Base-by-base conservation (phyloP, 2,113 vertebrate genomes). In the Spilogale gracilis region DNA sequence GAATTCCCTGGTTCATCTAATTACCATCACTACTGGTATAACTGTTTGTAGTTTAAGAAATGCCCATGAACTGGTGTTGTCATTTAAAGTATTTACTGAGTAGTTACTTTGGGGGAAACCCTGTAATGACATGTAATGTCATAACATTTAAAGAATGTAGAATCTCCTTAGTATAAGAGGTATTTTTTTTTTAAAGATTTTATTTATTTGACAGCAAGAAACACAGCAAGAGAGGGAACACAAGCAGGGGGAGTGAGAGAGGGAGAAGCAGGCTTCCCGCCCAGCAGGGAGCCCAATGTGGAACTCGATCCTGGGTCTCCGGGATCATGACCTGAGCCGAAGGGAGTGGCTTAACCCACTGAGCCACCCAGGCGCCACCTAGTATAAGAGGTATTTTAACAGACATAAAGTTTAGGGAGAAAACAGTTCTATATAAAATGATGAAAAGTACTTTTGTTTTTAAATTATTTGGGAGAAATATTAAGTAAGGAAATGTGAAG, bases 111-210 rank as follows among this genome's bases (percentile, higher is more conserved):
- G 27, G 38, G 16, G 30, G 93, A 81, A 93, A 61, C 38, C 65
- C 48, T 92, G 11, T 69, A 23, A 17, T 18, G 4, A 48, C 14
- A n/a, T 87, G 10, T 65, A 67, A 60, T 50, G 14, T 21, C 14
- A n/a, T 45, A 56, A 50, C 27, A 79, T 88, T 94, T 83, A 88
- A 95, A 88, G 82, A 54, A 82, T 27, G 38, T 52, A 90, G n/a
- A 78, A 17, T 94, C 23, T 87, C 2, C 73, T 94, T 95, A 87
- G 60, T 52, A 4, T 67, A 8, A 67, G 23, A 91, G 21, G 21
- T 84, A 61, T 67, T 54, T 96, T 65, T 38, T 38, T 38, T 38
- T 38, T n/a, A n/a, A 38, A 38, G 38, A 38, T 38, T 38, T 38
- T 38, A 38, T 38, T 38, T 38, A 38, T 38, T 38, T 38, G 38